These are phyloP conservation scores for Drosophila chauvacae DNA, from an alignment of 1,140 invertebrate genomes.

Conservation along the genomic window DNA sequence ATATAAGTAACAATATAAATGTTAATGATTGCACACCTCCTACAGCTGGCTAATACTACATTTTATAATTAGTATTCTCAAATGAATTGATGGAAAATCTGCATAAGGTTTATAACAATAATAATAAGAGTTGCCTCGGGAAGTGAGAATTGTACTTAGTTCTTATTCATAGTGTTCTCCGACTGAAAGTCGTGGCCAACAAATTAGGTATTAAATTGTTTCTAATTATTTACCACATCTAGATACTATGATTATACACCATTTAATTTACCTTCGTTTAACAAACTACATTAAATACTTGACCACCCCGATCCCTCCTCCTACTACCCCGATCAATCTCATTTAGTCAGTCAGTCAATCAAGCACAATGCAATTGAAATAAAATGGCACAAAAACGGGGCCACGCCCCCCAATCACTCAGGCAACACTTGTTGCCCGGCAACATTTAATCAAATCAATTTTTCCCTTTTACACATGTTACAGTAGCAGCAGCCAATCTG, in stretches of 20 bases:
- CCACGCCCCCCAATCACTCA: constrained; percentile 10
- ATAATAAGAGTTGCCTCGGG: not conserved
- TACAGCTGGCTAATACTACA: not conserved
- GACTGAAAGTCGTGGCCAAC: too few species aligned
- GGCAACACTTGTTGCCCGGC: constrained; percentile 60
- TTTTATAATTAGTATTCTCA: not conserved
- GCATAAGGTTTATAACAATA: not conserved
- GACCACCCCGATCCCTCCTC: not conserved
- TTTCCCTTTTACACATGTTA: constrained; percentile 60
- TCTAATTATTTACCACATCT: too few species aligned
- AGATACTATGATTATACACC: too few species aligned
- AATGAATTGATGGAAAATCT: not conserved
- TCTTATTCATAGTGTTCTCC: too few species aligned
- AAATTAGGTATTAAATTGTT: too few species aligned
- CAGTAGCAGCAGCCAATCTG: constrained; percentile 31
- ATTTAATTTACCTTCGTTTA: not conserved
- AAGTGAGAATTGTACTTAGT: not conserved
- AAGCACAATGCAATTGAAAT: constrained; percentile 37
- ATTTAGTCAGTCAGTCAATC: constrained; percentile 25
- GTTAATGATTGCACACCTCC: not conserved
- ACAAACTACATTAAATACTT: not conserved
- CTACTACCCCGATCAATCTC: not conserved
- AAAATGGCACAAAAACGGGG: constrained; percentile 7
- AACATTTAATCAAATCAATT: constrained; percentile 74
- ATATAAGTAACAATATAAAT: not conserved